Conservation (phyloP, 2,113 vertebrate genomes). For the Aptenodytes forsteri region DNA sequence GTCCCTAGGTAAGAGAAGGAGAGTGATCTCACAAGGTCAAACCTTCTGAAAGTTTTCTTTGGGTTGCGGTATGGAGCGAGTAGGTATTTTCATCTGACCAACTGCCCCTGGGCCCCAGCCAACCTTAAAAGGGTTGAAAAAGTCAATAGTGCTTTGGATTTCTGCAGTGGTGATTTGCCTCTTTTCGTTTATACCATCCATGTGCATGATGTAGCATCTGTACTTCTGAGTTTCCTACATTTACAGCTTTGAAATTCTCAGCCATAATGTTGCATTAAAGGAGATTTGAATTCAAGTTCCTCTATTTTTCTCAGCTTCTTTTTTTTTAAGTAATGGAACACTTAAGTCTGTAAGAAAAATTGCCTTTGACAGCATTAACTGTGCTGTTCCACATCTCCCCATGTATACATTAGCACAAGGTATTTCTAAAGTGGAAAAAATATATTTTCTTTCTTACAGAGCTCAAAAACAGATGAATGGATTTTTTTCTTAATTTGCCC, state of each 20-base stretch:
- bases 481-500: background rate
- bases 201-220: background rate
- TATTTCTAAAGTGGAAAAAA: slow-evolving; percentile 8
- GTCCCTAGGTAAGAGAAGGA: background rate
- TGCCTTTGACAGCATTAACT: slow-evolving; percentile 57
- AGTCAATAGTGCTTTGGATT: background rate
- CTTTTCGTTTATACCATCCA: background rate
- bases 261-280: slow-evolving; percentile 35
- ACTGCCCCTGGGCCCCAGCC: background rate
- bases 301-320: slow-evolving; percentile 2
- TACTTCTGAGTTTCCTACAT: background rate
- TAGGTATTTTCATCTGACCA: background rate
- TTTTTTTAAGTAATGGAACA: background rate
- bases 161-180: background rate
- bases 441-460: background rate
- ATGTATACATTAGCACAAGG: slow-evolving; percentile 12
- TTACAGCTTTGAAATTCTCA: slow-evolving; percentile 18
- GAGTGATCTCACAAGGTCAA: background rate
- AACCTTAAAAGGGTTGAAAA: background rate
- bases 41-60: background rate
- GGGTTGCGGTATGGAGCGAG: background rate
- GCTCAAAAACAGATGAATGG: background rate
- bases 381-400: background rate
- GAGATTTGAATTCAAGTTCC: slow-evolving; percentile 21
- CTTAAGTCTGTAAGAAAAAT: slow-evolving; percentile 63